Evolutionary conservation across 2,888 invertebrate genomes (phyloP), one percentile per base, ranked within the genome.

Genomic region (Ophioninae sp.): DNA sequence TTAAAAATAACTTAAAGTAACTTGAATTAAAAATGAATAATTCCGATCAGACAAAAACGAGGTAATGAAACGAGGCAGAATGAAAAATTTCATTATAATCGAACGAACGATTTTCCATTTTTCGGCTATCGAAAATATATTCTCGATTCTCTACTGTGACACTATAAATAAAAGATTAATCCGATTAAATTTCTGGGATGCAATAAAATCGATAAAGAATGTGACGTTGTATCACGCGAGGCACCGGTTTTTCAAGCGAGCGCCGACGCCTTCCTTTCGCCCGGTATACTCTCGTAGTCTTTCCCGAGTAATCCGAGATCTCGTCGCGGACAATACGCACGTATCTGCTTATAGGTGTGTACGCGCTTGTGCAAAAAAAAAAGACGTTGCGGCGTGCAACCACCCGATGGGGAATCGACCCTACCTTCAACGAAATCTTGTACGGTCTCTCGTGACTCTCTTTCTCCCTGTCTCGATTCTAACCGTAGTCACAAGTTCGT

Each of bases 341-440:
- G 30, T 30, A 30, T 30, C 30, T 30, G 30, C 30, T 30, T 30
- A 30, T 41, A 61, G 41, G 23, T 30, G 64, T 30, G 20, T 37
- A 30, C 56, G 65, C 39, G 30, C 30, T 30, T 30, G 75, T 77
- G 61, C 13, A 30, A 37, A 73, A 44, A 44, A 79, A 87, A 9
- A 51, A 87, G 89, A 90, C 90, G 91, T 90, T 90, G 87, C 88
- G 86, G 89, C 56, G 71, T 61, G 87, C 82, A 85, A 85, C 87
- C 84, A 88, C 86, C 85, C 86, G 86, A 74, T 67, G 68, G 79
- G 89, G 87, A 92, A 92, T 92, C 92, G 92, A 92, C 92, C 91
- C 87, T 87, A 83, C 84, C 85, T 86, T 69, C 64, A 73, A 63
- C 39, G 75, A 90, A 90, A 65, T 91, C 89, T 92, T 92, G 88